Conservation (phyloP, 2,113 vertebrate species). For the Tragelaphus scriptus region DNA sequence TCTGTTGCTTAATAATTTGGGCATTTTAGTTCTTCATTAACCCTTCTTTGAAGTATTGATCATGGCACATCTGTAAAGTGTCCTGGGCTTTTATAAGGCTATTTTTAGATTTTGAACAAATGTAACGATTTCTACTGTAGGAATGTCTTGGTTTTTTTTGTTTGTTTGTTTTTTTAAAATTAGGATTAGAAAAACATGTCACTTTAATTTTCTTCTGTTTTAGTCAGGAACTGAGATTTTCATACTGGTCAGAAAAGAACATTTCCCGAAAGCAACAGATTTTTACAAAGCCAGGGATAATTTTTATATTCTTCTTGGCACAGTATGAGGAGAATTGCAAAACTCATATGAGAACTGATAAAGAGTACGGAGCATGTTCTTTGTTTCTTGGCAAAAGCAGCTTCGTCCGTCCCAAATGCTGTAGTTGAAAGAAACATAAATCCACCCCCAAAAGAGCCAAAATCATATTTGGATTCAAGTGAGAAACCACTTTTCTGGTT, state of each 20-base stretch:
- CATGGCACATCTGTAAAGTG: background rate
- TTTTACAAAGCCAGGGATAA: slow-evolving; percentile 24
- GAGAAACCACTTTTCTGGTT: slow-evolving; percentile 51
- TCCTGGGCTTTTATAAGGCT: background rate
- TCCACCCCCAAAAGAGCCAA: slow-evolving; percentile 38
- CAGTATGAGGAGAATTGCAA: slow-evolving; percentile 40
- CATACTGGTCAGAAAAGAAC: slow-evolving; percentile 57
- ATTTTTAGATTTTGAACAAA: slow-evolving; percentile 56
- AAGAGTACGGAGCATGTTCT: slow-evolving; percentile 41
- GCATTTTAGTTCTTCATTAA: slow-evolving; percentile 36
- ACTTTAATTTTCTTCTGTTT: slow-evolving; percentile 53
- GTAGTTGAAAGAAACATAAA: slow-evolving; percentile 43
- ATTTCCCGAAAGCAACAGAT: slow-evolving; percentile 40
- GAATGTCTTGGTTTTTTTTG: background rate
- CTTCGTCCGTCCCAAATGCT: background rate
- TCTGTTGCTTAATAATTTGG: slow-evolving; percentile 34
- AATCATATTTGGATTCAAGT: slow-evolving; percentile 50
- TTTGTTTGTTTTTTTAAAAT: background rate
- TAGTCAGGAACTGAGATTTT: background rate
- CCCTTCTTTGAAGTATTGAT: slow-evolving; percentile 27
- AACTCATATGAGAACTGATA: slow-evolving; percentile 52
- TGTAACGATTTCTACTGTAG: background rate
- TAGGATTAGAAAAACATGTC: slow-evolving; percentile 52
- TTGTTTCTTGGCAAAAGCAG: slow-evolving; percentile 57
- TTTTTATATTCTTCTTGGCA: slow-evolving; percentile 56